phyloP scores from a whole-genome alignment of 2,888 invertebrate species.

The Cataglyphis rosenhaueri region DNA sequence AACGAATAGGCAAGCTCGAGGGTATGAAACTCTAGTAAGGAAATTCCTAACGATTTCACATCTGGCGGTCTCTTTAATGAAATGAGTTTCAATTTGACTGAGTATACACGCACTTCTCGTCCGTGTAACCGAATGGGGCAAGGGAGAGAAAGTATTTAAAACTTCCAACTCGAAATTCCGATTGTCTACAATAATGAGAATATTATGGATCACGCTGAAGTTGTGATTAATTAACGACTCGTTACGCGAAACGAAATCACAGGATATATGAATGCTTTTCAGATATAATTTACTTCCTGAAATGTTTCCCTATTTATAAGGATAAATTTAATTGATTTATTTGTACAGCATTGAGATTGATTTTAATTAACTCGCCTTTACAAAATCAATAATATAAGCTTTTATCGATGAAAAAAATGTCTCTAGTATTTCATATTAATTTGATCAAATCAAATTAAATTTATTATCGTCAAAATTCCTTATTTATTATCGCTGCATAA shows the following conservation, averaged over 20 bases:
- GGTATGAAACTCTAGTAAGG: constrained; percentile 48
- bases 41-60: constrained; percentile 56
- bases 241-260: constrained; percentile 46
- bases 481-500: not conserved
- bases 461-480: not conserved
- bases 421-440: not conserved
- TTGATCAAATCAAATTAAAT: not conserved
- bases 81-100: constrained; percentile 71
- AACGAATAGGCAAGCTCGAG: constrained; percentile 53
- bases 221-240: constrained; percentile 57
- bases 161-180: constrained; percentile 37
- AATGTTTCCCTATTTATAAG: constrained; percentile 3
- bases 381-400: not conserved
- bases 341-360: not conserved
- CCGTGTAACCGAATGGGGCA: not conserved
- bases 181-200: constrained; percentile 49
- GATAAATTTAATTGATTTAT: constrained; percentile 42
- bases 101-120: constrained; percentile 14
- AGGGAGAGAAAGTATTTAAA: constrained; percentile 30
- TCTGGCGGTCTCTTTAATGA: constrained; percentile 67
- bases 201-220: constrained; percentile 45
- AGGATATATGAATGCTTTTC: constrained; percentile 29
- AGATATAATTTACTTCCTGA: constrained; percentile 46
- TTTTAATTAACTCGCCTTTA: not conserved
- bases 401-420: constrained; percentile 7